Percentiles rank a stretch among this genome's conserved stretches.
Evolutionary conservation across 2,888 invertebrate genomes (phyloP).

Genomic region (Lithophane socia): DNA sequence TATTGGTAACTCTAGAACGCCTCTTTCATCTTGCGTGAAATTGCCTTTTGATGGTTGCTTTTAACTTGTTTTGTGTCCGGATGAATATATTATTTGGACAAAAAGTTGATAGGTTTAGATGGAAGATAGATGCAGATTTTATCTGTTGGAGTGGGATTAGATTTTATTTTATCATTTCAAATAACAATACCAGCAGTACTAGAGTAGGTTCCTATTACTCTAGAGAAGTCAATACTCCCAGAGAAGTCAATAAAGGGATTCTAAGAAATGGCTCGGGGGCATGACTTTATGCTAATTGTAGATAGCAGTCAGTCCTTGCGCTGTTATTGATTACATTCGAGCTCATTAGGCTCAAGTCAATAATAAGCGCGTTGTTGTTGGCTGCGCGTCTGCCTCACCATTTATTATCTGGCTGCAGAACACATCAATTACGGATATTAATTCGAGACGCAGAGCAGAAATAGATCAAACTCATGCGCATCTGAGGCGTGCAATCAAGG

Average conservation of each 20-base stretch:
- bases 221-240: constrained; percentile 17
- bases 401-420: constrained; percentile 62
- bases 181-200: constrained; percentile 19
- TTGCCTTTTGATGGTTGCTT: constrained; percentile 74
- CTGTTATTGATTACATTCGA: constrained; percentile 62
- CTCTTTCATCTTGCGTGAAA: constrained; percentile 80
- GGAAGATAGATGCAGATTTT: constrained; percentile 46
- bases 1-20: constrained; percentile 77
- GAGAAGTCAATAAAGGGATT: constrained; percentile 34
- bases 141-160: constrained; percentile 19
- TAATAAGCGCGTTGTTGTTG: constrained; percentile 59
- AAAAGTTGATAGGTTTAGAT: constrained; percentile 59
- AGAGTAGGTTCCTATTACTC: neutral
- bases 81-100: constrained; percentile 64
- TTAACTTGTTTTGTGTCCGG: constrained; percentile 65
- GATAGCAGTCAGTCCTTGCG: constrained; percentile 40
- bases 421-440: constrained; percentile 71
- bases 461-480: constrained; percentile 73
- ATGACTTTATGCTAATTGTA: constrained; percentile 38
- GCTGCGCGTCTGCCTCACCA: constrained; percentile 48
- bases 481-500: constrained; percentile 48
- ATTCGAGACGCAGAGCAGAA: constrained; percentile 70
- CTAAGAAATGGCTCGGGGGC: constrained; percentile 24
- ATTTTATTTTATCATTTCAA: constrained; percentile 22
- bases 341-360: constrained; percentile 63